A percentile compares a stretch with the other conserved stretches of the same genome.
phyloP scores from a whole-genome alignment of 2,113 vertebrate species.

The Oreochromis tanganicae region DNA sequence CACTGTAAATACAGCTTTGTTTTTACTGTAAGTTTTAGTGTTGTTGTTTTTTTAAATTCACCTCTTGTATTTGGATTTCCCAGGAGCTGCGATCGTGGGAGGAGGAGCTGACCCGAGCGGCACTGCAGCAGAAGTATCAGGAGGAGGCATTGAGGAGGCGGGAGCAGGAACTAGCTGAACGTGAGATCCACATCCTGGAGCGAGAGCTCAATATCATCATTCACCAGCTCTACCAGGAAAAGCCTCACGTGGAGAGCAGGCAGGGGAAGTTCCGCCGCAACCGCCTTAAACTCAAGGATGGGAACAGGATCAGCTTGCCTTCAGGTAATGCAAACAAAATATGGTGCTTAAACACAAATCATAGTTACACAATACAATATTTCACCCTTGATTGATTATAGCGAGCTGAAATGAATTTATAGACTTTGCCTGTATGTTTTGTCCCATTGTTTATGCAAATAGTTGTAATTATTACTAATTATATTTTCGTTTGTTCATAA shows the following conservation, averaged over 20 bases:
- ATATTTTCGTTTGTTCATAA: fast-evolving
- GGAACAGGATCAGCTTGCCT: constrained; percentile 93
- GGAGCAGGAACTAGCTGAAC: constrained; percentile 91
- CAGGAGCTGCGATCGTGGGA: constrained; percentile 96
- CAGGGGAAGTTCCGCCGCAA: constrained; percentile 93
- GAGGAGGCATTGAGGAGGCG: constrained; percentile 86
- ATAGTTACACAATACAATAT: not conserved
- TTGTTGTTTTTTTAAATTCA: not conserved
- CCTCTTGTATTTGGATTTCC: not conserved
- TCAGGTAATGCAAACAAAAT: constrained; percentile 75
- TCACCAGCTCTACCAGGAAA: constrained; percentile 96
- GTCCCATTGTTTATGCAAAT: not conserved
- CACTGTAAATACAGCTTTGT: not conserved
- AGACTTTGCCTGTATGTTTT: not conserved
- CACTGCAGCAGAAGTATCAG: constrained; percentile 93
- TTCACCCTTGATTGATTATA: not conserved
- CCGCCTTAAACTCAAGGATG: constrained; percentile 90
- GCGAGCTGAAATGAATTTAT: not conserved
- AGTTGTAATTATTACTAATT: not conserved
- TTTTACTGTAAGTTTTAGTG: not conserved
- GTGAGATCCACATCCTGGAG: constrained; percentile 94
- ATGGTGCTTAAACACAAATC: not conserved
- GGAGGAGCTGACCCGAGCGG: constrained; percentile 88
- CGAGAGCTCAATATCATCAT: constrained; percentile 96
- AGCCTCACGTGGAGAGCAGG: constrained; percentile 89